phyloP scores from a whole-genome alignment of 2,113 vertebrate species.

The Tinamus guttatus region DNA sequence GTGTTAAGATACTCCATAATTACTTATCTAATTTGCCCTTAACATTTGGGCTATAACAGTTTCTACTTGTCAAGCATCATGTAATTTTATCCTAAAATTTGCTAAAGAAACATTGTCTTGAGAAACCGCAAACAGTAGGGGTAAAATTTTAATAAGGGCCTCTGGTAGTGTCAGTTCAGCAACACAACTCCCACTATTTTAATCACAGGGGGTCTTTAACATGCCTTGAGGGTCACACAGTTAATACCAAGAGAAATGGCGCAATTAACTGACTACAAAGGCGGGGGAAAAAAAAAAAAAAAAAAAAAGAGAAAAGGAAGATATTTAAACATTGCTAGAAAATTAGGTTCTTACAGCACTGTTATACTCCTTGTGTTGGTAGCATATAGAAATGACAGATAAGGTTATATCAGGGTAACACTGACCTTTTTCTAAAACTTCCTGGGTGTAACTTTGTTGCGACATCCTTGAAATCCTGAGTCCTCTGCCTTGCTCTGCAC shows the following conservation, averaged over 20 bases:
- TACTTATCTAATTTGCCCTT: neutral
- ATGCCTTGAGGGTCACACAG: conserved; percentile 25
- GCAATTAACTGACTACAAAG: conserved; percentile 13
- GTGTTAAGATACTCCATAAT: neutral
- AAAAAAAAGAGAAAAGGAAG: neutral
- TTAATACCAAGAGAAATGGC: conserved; percentile 56
- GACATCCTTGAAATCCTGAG: neutral
- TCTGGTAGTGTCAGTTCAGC: conserved; percentile 1
- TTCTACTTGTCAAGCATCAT: neutral
- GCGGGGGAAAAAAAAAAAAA: neutral
- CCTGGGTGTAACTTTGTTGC: neutral
- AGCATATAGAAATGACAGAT: neutral
- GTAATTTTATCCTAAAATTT: neutral
- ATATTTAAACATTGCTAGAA: neutral
- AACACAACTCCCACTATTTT: neutral
- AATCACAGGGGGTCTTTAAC: conserved; percentile 39
- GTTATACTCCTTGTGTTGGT: neutral
- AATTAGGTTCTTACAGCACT: neutral
- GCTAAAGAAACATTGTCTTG: neutral
- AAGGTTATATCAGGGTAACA: neutral
- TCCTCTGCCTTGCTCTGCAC: accelerated
- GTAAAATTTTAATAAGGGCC: conserved; percentile 29
- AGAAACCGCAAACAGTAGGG: conserved; percentile 25
- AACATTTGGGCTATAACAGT: neutral
- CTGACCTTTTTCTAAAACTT: neutral